Percentiles rank a stretch among this genome's conserved stretches.
phyloP scores from a whole-genome alignment of 2,888 invertebrate species.

The Dryobotodes eremita region DNA sequence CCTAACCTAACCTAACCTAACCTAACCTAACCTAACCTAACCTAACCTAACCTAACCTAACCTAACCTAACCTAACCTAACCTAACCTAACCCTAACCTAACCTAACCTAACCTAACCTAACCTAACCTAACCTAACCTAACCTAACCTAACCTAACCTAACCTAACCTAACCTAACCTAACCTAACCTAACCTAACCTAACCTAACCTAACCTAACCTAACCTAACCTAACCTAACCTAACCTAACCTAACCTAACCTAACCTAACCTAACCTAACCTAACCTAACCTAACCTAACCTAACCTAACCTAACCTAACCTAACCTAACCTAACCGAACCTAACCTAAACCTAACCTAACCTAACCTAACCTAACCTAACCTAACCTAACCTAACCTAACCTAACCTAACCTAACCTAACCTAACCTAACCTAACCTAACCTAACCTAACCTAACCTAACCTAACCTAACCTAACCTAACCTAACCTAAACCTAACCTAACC shows the following conservation, averaged over 20 bases:
- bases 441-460: constrained; percentile 17
- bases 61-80: constrained; percentile 56
- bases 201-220: constrained; percentile 68
- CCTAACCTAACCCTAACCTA: too few species aligned
- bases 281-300: constrained; percentile 57
- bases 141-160: constrained; percentile 63
- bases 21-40: constrained; percentile 59
- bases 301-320: constrained; percentile 60
- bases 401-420: constrained; percentile 46
- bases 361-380: constrained; percentile 67
- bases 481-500: constrained; percentile 50
- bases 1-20: constrained; percentile 64
- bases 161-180: constrained; percentile 65
- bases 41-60: constrained; percentile 50
- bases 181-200: constrained; percentile 69
- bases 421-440: constrained; percentile 38
- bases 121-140: constrained; percentile 60
- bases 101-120: too few species aligned
- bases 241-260: constrained; percentile 64
- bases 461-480: constrained; percentile 42
- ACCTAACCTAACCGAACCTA: constrained; percentile 61
- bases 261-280: constrained; percentile 68
- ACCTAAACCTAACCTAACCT: constrained; percentile 67
- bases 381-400: constrained; percentile 68
- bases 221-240: constrained; percentile 70